Evolutionary conservation across 1,140 invertebrate species (phyloP).

Genomic region (Caenorhabditis remanei): DNA sequence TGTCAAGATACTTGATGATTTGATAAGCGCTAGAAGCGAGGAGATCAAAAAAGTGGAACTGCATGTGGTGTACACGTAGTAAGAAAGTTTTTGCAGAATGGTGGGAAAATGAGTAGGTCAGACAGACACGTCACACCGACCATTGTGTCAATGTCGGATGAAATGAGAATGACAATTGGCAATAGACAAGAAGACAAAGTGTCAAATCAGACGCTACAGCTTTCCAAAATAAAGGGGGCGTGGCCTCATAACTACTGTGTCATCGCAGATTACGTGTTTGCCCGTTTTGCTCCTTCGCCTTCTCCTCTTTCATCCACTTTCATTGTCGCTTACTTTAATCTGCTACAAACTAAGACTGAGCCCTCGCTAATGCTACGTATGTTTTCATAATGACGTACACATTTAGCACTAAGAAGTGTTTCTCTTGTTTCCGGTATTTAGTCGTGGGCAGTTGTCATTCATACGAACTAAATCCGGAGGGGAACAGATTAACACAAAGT

Average conservation of each 20-base stretch:
- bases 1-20: slow-evolving; percentile 3
- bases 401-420: slow-evolving; percentile 12
- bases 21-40: background rate
- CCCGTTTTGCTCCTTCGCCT: background rate
- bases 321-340: slow-evolving; percentile 48
- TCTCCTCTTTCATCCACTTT: background rate
- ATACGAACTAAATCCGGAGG: background rate
- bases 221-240: slow-evolving; percentile 7
- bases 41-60: slow-evolving; percentile 40
- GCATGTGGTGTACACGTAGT: background rate
- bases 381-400: slow-evolving; percentile 25
- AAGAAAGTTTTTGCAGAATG: background rate
- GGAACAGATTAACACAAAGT: slow-evolving; percentile 12
- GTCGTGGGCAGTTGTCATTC: slow-evolving; percentile 23
- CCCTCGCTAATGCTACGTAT: slow-evolving; percentile 5
- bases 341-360: slow-evolving; percentile 47
- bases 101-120: background rate
- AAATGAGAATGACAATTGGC: slow-evolving; percentile 7
- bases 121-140: slow-evolving; percentile 7
- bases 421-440: slow-evolving; percentile 22
- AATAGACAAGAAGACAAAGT: background rate
- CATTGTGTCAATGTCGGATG: background rate
- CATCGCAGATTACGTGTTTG: slow-evolving; percentile 29
- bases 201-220: background rate
- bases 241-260: background rate